Conservation (phyloP, 2,113 vertebrate genomes). For the Nymphicus hollandicus region DNA sequence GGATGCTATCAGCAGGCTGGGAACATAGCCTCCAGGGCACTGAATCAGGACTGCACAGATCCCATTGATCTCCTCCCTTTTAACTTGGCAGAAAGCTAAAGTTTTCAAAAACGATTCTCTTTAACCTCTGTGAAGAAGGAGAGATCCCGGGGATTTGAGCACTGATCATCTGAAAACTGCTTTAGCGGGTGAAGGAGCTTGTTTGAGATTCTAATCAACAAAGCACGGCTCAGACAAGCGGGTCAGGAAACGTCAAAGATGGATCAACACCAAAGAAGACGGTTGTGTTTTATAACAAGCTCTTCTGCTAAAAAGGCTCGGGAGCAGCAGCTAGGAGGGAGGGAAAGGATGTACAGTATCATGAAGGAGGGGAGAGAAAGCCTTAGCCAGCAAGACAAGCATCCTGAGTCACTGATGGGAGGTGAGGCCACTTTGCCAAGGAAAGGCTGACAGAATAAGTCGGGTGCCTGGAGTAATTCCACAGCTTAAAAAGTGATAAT, state of each 20-base stretch:
- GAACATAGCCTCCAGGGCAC: background rate
- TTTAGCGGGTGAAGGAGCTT: background rate
- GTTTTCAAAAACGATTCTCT: background rate
- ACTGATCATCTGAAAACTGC: background rate
- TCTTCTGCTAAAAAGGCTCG: background rate
- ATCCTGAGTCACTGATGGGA: constrained; percentile 43
- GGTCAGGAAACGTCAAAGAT: background rate
- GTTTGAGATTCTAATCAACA: background rate
- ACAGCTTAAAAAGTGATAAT: background rate
- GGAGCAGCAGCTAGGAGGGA: background rate
- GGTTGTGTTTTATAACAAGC: background rate
- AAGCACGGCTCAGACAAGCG: fast-evolving
- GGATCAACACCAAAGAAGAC: background rate
- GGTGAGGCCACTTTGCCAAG: constrained; percentile 34
- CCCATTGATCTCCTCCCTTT: constrained; percentile 28
- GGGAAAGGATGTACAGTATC: background rate
- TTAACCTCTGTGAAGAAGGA: constrained; percentile 19
- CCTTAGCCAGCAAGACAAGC: constrained; percentile 10
- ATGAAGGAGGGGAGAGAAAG: constrained; percentile 2
- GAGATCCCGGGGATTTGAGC: background rate
- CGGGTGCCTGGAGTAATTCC: constrained; percentile 31
- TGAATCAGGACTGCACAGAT: background rate
- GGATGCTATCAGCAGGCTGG: background rate
- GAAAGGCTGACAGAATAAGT: constrained; percentile 12
- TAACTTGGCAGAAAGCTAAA: background rate